Conservation (phyloP, 1,140 invertebrate genomes). For the Nomia melanderi region DNA sequence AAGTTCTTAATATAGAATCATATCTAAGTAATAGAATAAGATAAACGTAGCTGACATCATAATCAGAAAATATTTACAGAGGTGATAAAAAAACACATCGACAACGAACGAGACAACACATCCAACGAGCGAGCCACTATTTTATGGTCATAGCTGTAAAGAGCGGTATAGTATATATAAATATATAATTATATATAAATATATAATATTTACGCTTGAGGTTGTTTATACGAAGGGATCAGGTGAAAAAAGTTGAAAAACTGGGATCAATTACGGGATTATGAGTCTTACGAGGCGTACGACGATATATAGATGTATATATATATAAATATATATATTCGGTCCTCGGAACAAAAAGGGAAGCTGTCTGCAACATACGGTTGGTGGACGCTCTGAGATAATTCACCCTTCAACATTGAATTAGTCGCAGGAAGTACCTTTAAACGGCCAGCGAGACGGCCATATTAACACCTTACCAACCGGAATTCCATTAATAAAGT, state of each 20-base stretch:
- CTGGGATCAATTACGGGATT: slow-evolving; percentile 42
- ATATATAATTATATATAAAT: slow-evolving; percentile 46
- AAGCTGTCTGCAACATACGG: slow-evolving; percentile 44
- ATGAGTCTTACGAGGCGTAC: slow-evolving; percentile 45
- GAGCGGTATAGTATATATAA: slow-evolving; percentile 67
- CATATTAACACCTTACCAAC: too few species aligned
- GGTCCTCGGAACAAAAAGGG: slow-evolving; percentile 49
- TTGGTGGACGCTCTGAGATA: slow-evolving; percentile 62
- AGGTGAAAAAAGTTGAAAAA: slow-evolving; percentile 27
- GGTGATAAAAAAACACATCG: slow-evolving; percentile 80
- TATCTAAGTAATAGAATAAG: slow-evolving; percentile 78
- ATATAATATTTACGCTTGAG: slow-evolving; percentile 56
- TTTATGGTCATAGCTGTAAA: slow-evolving; percentile 80
- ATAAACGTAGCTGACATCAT: slow-evolving; percentile 77
- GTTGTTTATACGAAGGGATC: slow-evolving; percentile 60
- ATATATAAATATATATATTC: too few species aligned
- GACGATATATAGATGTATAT: too few species aligned
- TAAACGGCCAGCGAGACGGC: too few species aligned
- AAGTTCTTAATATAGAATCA: slow-evolving; percentile 71
- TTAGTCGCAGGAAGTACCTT: too few species aligned
- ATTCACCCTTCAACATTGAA: slow-evolving; percentile 14
- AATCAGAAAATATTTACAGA: slow-evolving; percentile 79
- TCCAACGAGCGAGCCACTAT: slow-evolving; percentile 81
- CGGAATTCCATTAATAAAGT: too few species aligned
- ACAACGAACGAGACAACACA: slow-evolving; percentile 82